phyloP scores from a whole-genome alignment of 2,888 invertebrate species.

The Standfussiana lucernea region DNA sequence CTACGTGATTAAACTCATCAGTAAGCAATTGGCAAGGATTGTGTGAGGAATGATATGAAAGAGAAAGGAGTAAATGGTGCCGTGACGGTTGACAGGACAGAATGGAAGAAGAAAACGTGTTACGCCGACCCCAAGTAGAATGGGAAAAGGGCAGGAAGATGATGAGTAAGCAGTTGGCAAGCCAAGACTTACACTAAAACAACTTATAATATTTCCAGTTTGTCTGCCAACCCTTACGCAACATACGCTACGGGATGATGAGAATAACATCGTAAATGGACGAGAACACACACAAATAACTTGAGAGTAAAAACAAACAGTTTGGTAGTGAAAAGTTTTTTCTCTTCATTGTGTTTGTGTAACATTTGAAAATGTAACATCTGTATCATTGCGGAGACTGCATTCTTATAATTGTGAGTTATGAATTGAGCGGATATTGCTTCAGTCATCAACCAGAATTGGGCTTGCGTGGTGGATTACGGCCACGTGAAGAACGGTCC shows the following conservation, averaged over 20 bases:
- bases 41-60: too few species aligned
- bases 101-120: too few species aligned
- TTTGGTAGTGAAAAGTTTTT: slow-evolving; percentile 48
- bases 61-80: too few species aligned
- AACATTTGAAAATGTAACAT: slow-evolving; percentile 28
- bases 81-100: too few species aligned
- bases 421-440: background rate
- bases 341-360: slow-evolving; percentile 47
- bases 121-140: too few species aligned
- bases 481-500: too few species aligned
- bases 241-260: slow-evolving; percentile 55
- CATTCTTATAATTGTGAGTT: background rate
- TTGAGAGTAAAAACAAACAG: slow-evolving; percentile 62
- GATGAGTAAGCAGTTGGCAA: background rate
- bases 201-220: background rate
- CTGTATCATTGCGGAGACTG: slow-evolving; percentile 14
- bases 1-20: background rate
- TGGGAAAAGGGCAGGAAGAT: too few species aligned
- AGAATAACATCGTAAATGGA: slow-evolving; percentile 69
- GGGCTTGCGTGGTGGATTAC: background rate
- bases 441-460: background rate
- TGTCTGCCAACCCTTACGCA: slow-evolving; percentile 45
- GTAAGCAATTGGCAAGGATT: background rate
- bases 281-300: slow-evolving; percentile 70
- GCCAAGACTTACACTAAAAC: background rate